Conservation (phyloP, 2,797 vertebrate genomes). For the Halcyon leucocephala region DNA sequence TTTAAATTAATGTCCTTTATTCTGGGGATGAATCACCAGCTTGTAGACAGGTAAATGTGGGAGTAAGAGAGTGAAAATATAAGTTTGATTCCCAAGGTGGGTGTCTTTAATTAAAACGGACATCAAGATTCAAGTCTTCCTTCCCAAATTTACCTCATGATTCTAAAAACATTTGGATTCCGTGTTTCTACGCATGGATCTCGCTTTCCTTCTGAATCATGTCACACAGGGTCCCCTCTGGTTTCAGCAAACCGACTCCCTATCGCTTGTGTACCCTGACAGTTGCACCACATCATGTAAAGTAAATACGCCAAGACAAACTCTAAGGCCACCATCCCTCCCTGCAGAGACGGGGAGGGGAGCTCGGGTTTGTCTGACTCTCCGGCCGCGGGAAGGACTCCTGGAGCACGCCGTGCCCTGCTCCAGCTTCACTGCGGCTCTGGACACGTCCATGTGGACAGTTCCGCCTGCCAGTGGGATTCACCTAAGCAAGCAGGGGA, state of each 20-base stretch:
- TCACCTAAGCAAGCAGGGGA: neutral
- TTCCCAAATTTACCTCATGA: constrained; percentile 9
- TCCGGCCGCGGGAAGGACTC: neutral
- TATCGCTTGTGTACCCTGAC: neutral
- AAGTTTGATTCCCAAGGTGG: constrained; percentile 70
- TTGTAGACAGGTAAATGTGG: constrained; percentile 77
- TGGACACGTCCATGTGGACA: accelerated
- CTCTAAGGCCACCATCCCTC: neutral
- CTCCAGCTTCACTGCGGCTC: accelerated
- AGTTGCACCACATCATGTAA: neutral
- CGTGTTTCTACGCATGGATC: neutral
- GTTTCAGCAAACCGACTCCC: neutral
- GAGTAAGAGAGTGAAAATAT: constrained; percentile 70
- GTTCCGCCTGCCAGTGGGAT: neutral
- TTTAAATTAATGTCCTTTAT: constrained; percentile 76
- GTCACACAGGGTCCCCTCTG: accelerated
- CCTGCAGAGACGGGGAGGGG: neutral
- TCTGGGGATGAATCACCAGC: constrained; percentile 70
- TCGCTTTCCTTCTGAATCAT: neutral
- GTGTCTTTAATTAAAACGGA: constrained; percentile 74
- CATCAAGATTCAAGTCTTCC: constrained; percentile 25
- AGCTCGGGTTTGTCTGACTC: neutral
- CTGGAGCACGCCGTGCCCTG: neutral
- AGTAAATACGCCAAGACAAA: neutral
- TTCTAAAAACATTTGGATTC: neutral